These are phyloP conservation scores for Brachyptera putata DNA, from an alignment of 2,888 invertebrate species.

Conservation along the genomic window DNA sequence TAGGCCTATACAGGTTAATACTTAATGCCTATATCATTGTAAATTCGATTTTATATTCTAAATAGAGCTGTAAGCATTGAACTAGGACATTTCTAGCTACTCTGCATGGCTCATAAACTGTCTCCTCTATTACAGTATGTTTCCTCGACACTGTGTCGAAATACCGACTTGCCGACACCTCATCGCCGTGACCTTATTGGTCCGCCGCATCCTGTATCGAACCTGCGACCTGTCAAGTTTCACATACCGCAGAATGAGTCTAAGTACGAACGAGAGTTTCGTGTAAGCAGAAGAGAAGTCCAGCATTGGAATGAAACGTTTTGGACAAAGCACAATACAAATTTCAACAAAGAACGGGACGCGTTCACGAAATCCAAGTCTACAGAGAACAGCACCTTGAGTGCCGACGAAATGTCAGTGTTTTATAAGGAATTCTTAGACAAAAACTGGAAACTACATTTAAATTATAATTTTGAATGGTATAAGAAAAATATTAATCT, in stretches of 20 bases:
- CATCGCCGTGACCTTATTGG: slow-evolving; percentile 60
- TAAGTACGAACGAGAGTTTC: slow-evolving; percentile 56
- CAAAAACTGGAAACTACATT: slow-evolving; percentile 71
- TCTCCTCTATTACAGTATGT: too few relatives aligned
- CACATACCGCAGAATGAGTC: slow-evolving; percentile 63
- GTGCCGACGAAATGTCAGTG: slow-evolving; percentile 80
- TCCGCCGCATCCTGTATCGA: slow-evolving; percentile 75
- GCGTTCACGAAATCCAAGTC: slow-evolving; percentile 41
- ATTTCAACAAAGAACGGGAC: slow-evolving; percentile 59
- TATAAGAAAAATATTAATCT: slow-evolving; percentile 71
- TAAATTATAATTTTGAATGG: slow-evolving; percentile 77
- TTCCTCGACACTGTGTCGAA: too few relatives aligned
- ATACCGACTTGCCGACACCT: background rate
- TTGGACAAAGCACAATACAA: slow-evolving; percentile 75
- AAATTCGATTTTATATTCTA: too few relatives aligned
- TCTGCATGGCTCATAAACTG: too few relatives aligned
- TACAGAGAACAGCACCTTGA: slow-evolving; percentile 51
- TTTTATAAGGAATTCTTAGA: slow-evolving; percentile 85
- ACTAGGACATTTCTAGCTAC: too few relatives aligned
- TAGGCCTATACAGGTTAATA: too few relatives aligned
- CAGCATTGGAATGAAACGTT: slow-evolving; percentile 82
- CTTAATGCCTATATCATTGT: too few relatives aligned
- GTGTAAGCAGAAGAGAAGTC: slow-evolving; percentile 61
- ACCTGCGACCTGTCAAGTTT: slow-evolving; percentile 68
- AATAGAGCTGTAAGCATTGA: too few relatives aligned